Evolutionary conservation across 2,113 vertebrate species (phyloP).

Genomic region (Peromyscus maniculatus): DNA sequence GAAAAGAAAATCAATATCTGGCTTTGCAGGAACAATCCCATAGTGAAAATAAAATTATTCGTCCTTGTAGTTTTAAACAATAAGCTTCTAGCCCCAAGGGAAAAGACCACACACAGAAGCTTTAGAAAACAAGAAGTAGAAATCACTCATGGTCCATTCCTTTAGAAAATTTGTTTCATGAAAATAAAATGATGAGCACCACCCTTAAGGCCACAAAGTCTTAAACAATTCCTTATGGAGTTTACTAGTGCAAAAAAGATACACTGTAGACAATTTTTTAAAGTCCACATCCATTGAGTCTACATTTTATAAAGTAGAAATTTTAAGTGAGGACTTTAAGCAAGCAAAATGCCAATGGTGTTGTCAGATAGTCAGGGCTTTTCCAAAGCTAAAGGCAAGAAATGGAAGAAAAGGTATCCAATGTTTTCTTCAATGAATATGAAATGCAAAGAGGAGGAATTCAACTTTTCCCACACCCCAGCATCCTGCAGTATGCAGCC

Average conservation of each 20-base stretch:
- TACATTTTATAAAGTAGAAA: slow-evolving; percentile 1
- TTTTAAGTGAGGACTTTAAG: slow-evolving; percentile 43
- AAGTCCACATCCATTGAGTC: not conserved
- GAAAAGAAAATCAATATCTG: slow-evolving; percentile 54
- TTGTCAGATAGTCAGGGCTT: slow-evolving; percentile 51
- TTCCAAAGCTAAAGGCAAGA: slow-evolving; percentile 21
- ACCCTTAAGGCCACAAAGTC: not conserved
- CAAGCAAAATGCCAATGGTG: not conserved
- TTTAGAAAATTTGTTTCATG: slow-evolving; percentile 50
- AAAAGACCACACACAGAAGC: not conserved
- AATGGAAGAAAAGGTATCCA: not conserved
- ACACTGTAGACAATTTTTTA: not conserved
- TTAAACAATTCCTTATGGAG: slow-evolving; percentile 34
- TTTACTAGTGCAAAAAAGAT: slow-evolving; percentile 13
- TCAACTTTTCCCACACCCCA: not conserved
- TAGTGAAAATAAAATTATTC: slow-evolving; percentile 69
- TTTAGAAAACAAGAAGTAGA: slow-evolving; percentile 42
- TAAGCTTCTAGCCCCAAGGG: not conserved
- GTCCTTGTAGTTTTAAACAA: slow-evolving; percentile 72
- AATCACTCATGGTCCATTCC: not conserved
- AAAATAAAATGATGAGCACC: slow-evolving; percentile 57
- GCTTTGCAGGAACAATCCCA: slow-evolving; percentile 51
- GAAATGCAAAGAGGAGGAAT: not conserved
- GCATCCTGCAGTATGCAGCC: not conserved
- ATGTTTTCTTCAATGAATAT: not conserved